Conservation (phyloP, 2,888 invertebrate species). For the Myopa testacea region DNA sequence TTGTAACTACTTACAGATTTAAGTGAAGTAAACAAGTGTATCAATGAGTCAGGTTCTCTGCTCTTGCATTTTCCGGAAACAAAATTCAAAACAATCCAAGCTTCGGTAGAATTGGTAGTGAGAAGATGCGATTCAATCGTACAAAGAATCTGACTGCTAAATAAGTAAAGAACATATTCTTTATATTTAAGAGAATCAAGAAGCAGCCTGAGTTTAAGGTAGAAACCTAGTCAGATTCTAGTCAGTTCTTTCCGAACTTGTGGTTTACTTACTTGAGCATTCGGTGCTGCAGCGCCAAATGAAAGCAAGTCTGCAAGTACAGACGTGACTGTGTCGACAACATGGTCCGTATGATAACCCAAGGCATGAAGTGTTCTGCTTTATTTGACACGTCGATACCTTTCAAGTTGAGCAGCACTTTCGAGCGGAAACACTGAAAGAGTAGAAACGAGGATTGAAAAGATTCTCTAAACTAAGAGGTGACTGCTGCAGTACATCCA, state of each 20-base stretch:
- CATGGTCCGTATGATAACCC: conserved; percentile 63
- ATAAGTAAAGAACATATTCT: background rate
- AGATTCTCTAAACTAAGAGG: background rate
- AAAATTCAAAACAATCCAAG: conserved; percentile 65
- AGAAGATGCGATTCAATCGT: conserved; percentile 64
- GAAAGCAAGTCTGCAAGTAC: conserved; percentile 61
- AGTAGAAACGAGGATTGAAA: background rate
- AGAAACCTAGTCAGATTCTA: too few species aligned
- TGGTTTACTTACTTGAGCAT: conserved; percentile 47
- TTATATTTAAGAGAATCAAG: background rate
- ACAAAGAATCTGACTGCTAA: conserved; percentile 50
- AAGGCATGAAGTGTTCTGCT: conserved; percentile 65
- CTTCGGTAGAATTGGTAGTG: conserved; percentile 65
- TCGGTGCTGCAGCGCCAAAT: conserved; percentile 53
- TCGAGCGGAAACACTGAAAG: conserved; percentile 61
- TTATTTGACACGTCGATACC: conserved; percentile 63
- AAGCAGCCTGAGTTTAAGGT: background rate
- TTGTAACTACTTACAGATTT: conserved; percentile 54
- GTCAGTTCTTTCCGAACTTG: too few species aligned
- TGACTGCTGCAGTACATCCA: conserved; percentile 48
- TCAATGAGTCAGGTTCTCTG: conserved; percentile 61
- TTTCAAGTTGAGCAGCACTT: conserved; percentile 61
- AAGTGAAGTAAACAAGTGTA: conserved; percentile 59
- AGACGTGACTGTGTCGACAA: conserved; percentile 60
- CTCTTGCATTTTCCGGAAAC: conserved; percentile 62